These are phyloP conservation scores for Heliconius hortense DNA, from an alignment of 2,888 invertebrate species.

Conservation along the genomic window DNA sequence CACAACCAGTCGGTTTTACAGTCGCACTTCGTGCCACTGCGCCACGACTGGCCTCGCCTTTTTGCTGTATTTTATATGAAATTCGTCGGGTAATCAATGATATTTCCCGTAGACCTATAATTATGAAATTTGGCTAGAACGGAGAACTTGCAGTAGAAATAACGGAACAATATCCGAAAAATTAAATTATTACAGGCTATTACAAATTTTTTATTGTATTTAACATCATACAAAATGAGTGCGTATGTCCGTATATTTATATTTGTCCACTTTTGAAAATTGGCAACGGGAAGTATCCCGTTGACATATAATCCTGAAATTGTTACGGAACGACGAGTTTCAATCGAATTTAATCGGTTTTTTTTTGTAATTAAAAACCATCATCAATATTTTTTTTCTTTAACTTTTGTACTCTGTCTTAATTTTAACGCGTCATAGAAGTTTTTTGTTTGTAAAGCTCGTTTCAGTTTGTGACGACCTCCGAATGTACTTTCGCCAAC, in stretches of 20 bases:
- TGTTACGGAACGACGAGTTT: not conserved
- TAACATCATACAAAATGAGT: not conserved
- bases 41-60: too few relatives aligned
- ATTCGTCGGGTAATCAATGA: too few relatives aligned
- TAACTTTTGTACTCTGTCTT: not conserved
- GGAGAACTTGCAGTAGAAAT: not conserved
- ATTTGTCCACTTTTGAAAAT: too few relatives aligned
- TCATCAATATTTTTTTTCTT: not conserved
- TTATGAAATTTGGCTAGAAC: not conserved
- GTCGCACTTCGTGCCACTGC: too few relatives aligned
- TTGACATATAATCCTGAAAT: not conserved
- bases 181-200: not conserved
- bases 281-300: too few relatives aligned
- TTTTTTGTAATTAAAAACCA: not conserved
- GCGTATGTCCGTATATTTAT: not conserved
- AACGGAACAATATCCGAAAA: not conserved
- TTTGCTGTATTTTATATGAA: too few relatives aligned
- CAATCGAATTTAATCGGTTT: too few relatives aligned
- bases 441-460: slow-evolving; percentile 7
- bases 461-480: slow-evolving; percentile 23
- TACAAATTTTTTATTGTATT: not conserved
- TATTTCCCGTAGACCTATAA: not conserved
- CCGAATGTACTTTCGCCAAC: slow-evolving; percentile 26
- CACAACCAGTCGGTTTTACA: too few relatives aligned
- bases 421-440: not conserved